Base-by-base conservation (phyloP, 2,797 vertebrate species). In the Sebastes paucispinis region DNA sequence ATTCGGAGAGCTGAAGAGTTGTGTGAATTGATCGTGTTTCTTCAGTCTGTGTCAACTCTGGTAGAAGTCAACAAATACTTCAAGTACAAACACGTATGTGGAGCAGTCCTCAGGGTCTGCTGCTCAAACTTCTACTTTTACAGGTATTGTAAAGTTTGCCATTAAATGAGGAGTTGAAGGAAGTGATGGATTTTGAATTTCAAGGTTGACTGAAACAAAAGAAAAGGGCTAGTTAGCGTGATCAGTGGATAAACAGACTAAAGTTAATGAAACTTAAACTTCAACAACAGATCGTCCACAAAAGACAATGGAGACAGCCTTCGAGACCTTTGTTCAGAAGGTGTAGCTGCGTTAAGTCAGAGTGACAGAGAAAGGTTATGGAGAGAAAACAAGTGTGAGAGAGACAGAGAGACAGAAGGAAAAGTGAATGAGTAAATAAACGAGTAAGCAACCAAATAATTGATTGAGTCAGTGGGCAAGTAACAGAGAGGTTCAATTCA, bases 1-100 rank as follows among this genome's bases (percentile, higher is more conserved):
- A 70, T 36, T 60, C n/a, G 8, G 60, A 67, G 69, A 13, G 10
- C 55, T 47, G 77, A 16, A 75, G 76, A 79, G 81, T 75, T 77
- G 11, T 11, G 3, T 24, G 13, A 69, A 57, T 59, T 72, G 55
- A 57, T 68, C 1, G 12, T n/a, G n/a, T 50, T 76, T 64, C 68
- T 87, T 69, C 47, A 25, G 52, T 75, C 13, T 52, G 47, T 12
- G 43, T 81, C 75, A 75, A 52, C 31, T 69, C 54, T 34, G 31
- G 7, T 25, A 54, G 22, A 79, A 55, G 69, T 77, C 58, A 79
- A 75, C 24, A 84, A 24, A 73, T 24, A 27, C 59, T 73, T 75
- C 7, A 69, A 57, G 54, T 60, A 36, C 8, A 82, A 47, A 58
- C 8, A 32, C 43, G 16, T 24, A 7, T 0, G n/a, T 31, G 57